Evolutionary conservation across 2,113 vertebrate species (phyloP), one percentile per base, ranked within the genome.

Genomic region (Sander vitreus): DNA sequence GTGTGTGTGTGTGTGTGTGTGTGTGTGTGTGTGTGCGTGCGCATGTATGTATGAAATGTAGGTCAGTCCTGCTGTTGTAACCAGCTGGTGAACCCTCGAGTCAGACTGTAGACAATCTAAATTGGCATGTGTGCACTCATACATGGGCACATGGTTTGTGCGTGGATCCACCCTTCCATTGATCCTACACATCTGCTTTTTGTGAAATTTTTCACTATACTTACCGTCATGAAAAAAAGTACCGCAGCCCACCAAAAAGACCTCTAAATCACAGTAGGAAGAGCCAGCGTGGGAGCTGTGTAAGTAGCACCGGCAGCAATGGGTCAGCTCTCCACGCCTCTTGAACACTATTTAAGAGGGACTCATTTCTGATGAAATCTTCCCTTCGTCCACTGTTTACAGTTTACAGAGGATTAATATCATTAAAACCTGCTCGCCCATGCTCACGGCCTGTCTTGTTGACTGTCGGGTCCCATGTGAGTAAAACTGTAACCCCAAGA

Each of bases 1-100:
- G 75, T 54, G 58, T 73, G 2, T 73, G 81, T 63, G 33, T 58
- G 70, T 39, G 64, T 54, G 33, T 73, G 53, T 73, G 27, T 62
- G 69, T 66, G 57, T 69, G 1, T 81, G 81, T 58, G 25, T 57
- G 65, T 50, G 67, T 51, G 16, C 45, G 16, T n/a, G 12, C 59
- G 27, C 45, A 62, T 65, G 54, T 33, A 69, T 64, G 73, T 64
- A 16, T 73, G 45, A 91, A 93, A 94, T 94, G 84, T 95, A 94
- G 95, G 95, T 95, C 94, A 95, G 90, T 79, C 84, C 76, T 90
- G 89, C 81, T 85, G 84, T 80, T 85, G 64, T 83, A 83, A 78
- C 89, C 91, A 59, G 58, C 84, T 72, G 85, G 73, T 93, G 92
- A 91, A 91, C 88, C 93, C 84, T 80, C 59, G 75, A 89, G 87